These are phyloP conservation scores for Astreopora myriophthalma DNA, from an alignment of 64 coral and sea anemone genomes.

Conservation along the genomic window DNA sequence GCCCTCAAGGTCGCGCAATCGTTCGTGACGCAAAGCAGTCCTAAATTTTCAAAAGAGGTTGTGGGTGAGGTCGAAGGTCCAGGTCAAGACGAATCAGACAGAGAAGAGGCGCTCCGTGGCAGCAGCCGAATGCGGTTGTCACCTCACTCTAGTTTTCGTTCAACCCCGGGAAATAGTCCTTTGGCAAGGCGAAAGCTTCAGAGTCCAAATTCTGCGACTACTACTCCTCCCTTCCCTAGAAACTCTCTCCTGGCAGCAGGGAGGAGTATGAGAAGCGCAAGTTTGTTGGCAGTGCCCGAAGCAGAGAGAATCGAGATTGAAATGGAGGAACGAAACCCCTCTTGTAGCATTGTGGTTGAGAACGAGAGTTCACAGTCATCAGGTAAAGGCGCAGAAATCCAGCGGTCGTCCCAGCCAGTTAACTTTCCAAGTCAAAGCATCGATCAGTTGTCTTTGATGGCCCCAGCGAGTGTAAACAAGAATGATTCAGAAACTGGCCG, in stretches of 20 bases:
- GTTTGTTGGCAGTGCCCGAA: slow-evolving; percentile 22
- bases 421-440: background rate
- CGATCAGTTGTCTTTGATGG: background rate
- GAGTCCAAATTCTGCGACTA: background rate
- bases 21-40: slow-evolving; percentile 54
- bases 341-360: background rate
- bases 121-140: background rate
- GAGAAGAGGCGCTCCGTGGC: slow-evolving; percentile 5
- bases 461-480: background rate
- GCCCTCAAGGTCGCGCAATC: slow-evolving; percentile 80
- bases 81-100: slow-evolving; percentile 36
- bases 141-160: slow-evolving; percentile 2
- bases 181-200: background rate
- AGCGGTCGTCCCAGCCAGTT: background rate
- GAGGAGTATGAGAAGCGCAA: background rate
- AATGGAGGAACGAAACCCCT: slow-evolving; percentile 6
- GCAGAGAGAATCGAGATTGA: slow-evolving; percentile 26
- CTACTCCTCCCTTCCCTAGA: background rate
- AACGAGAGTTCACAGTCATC: background rate
- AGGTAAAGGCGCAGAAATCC: background rate
- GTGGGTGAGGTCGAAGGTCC: slow-evolving; percentile 54
- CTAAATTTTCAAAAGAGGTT: slow-evolving; percentile 34
- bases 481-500: slow-evolving; percentile 4
- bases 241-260: background rate
- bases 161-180: background rate